Conservation (phyloP, 53 echinoderm and acorn worm genomes). For the Luidia sarsii region DNA sequence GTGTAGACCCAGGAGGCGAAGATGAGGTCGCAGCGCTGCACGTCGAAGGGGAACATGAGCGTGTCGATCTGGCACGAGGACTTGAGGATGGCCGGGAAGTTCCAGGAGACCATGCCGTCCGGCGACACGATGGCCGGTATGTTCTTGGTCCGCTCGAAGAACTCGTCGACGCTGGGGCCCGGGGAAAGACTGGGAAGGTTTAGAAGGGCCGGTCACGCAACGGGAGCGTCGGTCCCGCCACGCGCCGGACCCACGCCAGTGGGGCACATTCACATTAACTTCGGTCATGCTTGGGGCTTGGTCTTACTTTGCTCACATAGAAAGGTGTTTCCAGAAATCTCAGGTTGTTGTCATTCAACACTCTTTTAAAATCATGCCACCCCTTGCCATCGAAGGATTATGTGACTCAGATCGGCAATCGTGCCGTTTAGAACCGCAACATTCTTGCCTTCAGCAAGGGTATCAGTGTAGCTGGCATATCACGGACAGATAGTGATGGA, state of each 20-base stretch:
- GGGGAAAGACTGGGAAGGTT: slow-evolving; percentile 33
- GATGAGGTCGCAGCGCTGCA: slow-evolving; percentile 40
- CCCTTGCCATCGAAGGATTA: no score
- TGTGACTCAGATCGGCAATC: no score
- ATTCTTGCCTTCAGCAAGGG: no score
- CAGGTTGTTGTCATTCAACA: no score
- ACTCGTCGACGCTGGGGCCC: slow-evolving; percentile 60
- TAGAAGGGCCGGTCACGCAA: slow-evolving; percentile 28
- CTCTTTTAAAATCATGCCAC: no score
- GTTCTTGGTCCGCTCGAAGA: slow-evolving; percentile 50
- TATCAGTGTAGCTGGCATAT: no score
- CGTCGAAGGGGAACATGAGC: slow-evolving; percentile 66
- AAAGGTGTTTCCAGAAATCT: no score
- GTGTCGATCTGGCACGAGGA: slow-evolving; percentile 64
- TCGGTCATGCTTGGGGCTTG: no score
- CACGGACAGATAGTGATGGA: no score
- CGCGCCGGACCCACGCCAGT: neutral
- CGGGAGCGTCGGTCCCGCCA: slow-evolving; percentile 1
- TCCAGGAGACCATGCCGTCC: slow-evolving; percentile 46
- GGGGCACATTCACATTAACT: slow-evolving; percentile 40
- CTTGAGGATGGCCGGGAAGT: slow-evolving; percentile 48
- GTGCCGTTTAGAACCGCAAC: no score
- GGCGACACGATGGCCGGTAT: slow-evolving; percentile 48
- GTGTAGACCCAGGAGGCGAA: slow-evolving; percentile 59
- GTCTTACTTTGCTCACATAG: no score